Conservation (phyloP, 2,113 vertebrate genomes). For the Fregetta grallaria region DNA sequence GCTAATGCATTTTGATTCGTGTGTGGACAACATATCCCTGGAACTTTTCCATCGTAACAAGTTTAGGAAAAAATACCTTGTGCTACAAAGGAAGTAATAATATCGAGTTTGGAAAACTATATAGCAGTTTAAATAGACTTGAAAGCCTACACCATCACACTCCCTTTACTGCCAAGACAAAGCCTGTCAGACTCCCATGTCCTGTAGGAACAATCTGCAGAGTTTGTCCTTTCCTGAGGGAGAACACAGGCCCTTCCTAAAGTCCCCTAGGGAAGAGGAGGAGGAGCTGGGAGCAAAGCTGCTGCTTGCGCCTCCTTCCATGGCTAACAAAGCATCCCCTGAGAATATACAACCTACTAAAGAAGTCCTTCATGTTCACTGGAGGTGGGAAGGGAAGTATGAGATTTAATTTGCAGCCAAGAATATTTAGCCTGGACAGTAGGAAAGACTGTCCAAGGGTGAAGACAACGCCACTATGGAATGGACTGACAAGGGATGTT, state of each 20-base stretch:
- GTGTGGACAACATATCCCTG: slow-evolving; percentile 23
- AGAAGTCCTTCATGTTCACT: neutral
- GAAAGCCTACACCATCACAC: slow-evolving; percentile 42
- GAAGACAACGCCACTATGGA: neutral
- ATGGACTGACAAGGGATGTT: neutral
- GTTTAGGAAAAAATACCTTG: slow-evolving; percentile 51
- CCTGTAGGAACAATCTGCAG: slow-evolving; percentile 33
- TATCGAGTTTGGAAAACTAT: slow-evolving; percentile 63
- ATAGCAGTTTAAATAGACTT: slow-evolving; percentile 58
- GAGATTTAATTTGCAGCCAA: neutral
- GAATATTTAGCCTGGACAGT: neutral
- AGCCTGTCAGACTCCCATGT: neutral
- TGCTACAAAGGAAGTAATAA: slow-evolving; percentile 75
- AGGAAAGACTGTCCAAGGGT: neutral
- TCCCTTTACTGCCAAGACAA: slow-evolving; percentile 34
- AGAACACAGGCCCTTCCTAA: neutral
- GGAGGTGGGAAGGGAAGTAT: neutral
- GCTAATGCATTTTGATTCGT: slow-evolving; percentile 29
- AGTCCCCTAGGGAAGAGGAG: neutral
- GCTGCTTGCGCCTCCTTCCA: neutral
- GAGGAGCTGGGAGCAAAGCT: neutral
- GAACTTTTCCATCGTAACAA: slow-evolving; percentile 65
- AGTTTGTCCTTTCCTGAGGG: slow-evolving; percentile 19
- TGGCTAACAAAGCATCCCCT: neutral
- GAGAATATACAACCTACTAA: neutral